Evolutionary conservation across 2,797 vertebrate genomes (phyloP).

Genomic region (Poecilia gillii): DNA sequence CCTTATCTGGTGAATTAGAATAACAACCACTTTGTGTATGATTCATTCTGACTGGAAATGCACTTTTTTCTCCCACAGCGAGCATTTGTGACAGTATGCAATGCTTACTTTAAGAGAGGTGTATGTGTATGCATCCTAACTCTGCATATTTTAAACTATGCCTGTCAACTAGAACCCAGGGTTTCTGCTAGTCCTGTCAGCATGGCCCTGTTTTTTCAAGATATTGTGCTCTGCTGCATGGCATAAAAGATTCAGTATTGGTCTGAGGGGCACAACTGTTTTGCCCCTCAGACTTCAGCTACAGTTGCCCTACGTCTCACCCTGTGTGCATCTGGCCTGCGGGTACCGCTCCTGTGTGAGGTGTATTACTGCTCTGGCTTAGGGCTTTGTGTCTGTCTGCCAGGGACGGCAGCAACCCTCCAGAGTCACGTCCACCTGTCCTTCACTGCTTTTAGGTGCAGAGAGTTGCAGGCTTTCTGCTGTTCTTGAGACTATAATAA

Average conservation of each 20-base stretch:
- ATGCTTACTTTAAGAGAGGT: constrained; percentile 1
- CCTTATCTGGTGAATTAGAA: constrained; percentile 10
- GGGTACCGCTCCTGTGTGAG: not conserved
- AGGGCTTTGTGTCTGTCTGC: not conserved
- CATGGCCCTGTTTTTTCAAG: not conserved
- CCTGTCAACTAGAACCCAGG: constrained; percentile 3
- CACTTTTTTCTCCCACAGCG: not conserved
- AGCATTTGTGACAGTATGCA: not conserved
- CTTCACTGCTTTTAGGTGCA: not conserved
- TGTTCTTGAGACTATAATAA: not conserved
- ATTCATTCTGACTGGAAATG: constrained; percentile 31
- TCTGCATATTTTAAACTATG: not conserved
- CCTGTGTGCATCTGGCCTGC: not conserved
- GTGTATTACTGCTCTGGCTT: not conserved
- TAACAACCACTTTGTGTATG: constrained; percentile 17
- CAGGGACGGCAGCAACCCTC: too few relatives aligned
- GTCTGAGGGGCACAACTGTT: not conserved
- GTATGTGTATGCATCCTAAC: constrained; percentile 9
- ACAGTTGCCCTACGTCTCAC: not conserved
- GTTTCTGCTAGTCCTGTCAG: not conserved
- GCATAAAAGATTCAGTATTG: not conserved
- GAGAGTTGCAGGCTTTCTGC: too few relatives aligned
- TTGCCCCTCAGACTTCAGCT: too few relatives aligned
- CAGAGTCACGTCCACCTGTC: not conserved
- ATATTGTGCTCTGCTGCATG: not conserved